Conservation (phyloP, 2,113 vertebrate species). For the Aegithalos caudatus region DNA sequence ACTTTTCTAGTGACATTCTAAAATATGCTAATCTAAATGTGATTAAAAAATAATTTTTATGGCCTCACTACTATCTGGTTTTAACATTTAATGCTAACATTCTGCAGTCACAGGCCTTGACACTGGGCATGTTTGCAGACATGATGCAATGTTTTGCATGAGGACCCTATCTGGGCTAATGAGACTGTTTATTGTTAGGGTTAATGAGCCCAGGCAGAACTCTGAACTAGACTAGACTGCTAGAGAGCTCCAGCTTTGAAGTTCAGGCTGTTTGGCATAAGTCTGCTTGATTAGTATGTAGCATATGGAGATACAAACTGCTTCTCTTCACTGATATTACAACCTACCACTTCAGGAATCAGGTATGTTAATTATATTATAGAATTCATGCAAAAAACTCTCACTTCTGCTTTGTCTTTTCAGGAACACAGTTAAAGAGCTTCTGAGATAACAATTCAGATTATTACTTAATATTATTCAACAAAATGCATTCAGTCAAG, state of each 20-base stretch:
- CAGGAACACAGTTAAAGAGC: not conserved
- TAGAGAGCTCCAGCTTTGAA: not conserved
- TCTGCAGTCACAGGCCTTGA: not conserved
- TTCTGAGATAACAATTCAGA: not conserved
- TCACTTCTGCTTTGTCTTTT: not conserved
- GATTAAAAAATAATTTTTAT: not conserved
- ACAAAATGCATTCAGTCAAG: not conserved
- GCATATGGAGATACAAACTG: not conserved
- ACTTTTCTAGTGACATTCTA: not conserved
- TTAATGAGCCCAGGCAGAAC: not conserved
- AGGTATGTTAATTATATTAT: not conserved
- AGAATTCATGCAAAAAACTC: not conserved
- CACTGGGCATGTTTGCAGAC: not conserved
- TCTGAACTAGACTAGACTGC: not conserved
- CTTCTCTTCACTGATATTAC: not conserved
- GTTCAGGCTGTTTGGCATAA: not conserved
- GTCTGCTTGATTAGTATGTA: not conserved
- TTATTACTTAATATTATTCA: not conserved
- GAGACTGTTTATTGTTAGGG: not conserved
- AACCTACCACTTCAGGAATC: not conserved
- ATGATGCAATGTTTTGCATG: not conserved
- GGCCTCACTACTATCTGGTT: not conserved
- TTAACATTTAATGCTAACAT: not conserved
- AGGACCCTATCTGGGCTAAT: not conserved
- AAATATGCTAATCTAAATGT: not conserved